Percentiles rank a stretch among this genome's conserved stretches.
These are phyloP conservation scores for Dinocampus coccinellae DNA, from an alignment of 2,888 invertebrate species.

Conservation along the genomic window DNA sequence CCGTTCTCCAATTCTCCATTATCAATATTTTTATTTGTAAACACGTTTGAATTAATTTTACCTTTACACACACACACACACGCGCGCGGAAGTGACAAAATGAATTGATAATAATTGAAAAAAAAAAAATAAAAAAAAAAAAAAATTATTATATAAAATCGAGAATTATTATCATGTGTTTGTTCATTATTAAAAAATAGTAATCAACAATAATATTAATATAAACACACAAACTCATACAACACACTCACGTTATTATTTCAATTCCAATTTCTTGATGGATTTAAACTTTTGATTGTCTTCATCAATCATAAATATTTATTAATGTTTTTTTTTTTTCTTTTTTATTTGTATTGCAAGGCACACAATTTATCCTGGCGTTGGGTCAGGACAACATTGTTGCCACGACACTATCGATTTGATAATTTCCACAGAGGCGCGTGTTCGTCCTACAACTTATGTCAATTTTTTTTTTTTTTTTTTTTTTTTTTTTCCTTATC, in stretches of 20 bases:
- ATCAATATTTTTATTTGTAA: constrained; percentile 1
- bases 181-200: too few relatives aligned
- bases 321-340: not conserved
- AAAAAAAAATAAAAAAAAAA: too few relatives aligned
- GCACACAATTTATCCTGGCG: constrained; percentile 30
- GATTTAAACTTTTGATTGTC: not conserved
- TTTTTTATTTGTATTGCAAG: not conserved
- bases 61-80: not conserved
- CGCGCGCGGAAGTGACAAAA: not conserved
- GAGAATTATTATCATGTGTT: too few relatives aligned
- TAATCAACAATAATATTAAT: not conserved
- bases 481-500: not conserved
- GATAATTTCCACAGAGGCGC: constrained; percentile 25
- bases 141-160: not conserved
- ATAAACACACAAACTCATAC: not conserved
- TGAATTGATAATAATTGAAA: too few relatives aligned
- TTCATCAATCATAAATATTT: constrained; percentile 4
- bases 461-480: too few relatives aligned
- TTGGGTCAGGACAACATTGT: constrained; percentile 55
- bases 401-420: constrained; percentile 64
- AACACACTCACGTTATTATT: constrained; percentile 22
- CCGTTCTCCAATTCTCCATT: constrained; percentile 35
- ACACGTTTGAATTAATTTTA: not conserved
- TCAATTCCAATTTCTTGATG: not conserved
- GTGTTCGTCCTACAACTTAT: constrained; percentile 10